Base-by-base conservation (phyloP, 1,140 invertebrate species). In the Saccostrea glomerata region DNA sequence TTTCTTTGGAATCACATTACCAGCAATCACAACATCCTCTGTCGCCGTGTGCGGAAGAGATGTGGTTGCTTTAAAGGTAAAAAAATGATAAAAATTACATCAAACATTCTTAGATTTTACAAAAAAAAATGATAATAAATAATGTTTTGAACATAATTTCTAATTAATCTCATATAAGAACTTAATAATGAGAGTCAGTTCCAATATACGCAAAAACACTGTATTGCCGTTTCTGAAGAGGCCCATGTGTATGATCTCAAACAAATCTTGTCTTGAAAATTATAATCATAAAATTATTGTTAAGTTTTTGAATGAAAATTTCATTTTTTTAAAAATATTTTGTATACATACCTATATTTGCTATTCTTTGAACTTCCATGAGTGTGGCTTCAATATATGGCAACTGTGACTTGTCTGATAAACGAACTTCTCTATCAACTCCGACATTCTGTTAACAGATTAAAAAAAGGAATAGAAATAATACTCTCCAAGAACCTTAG, bases 1-100 rank as follows among this genome's bases (percentile, higher is more conserved):
- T 23, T 90, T 92, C 84, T 91, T 91, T 7, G 94, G 94, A 36
- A 95, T 63, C 36, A 40, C 20, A 6, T 70, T 40, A 66, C 63
- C 85, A 20, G 36, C 85, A n/a, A 86, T 70, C 1, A 20, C 63
- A 17, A 63, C 63, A 25, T 86, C 85, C 23, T 47, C 30, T 11
- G 85, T 86, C 3, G 85, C 85, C 60, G 36, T 70, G 85, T 86
- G 85, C 6, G 85, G 85, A 36, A 85, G 11, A 11, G 84, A 58
- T 25, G 25, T 11, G 9, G 25, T n/a, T 7, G 56, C 84, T 85
- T 9, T 85, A 58, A 30, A 36, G 23, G 5, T 54, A 55, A 54
- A n/a, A 84, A 6, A 47, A 54, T 56, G 4, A 17, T 36, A 3
- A 30, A 12, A 63, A 20, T 63, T 63, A 63, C 17, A 63, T 20